These are phyloP conservation scores for Eurystomus glaucurus DNA, from an alignment of 2,797 vertebrate species.

Conservation along the genomic window DNA sequence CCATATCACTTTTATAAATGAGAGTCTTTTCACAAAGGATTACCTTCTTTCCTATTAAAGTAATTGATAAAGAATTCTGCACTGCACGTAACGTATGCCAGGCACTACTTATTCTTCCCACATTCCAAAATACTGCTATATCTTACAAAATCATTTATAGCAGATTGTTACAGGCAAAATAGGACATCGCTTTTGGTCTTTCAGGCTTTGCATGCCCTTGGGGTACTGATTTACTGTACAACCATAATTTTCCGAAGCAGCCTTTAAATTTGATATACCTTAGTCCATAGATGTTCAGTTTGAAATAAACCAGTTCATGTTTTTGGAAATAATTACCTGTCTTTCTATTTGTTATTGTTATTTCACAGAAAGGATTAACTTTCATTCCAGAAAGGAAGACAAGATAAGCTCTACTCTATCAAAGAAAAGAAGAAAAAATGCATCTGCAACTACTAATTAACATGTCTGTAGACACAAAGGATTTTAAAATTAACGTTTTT, in stretches of 20 bases:
- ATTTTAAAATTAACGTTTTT: conserved; percentile 42
- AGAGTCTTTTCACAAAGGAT: conserved; percentile 38
- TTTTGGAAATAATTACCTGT: conserved; percentile 69
- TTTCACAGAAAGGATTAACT: conserved; percentile 65
- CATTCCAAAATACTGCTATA: background rate
- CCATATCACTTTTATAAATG: conserved; percentile 37
- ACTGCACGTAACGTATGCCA: background rate
- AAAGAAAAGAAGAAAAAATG: conserved; percentile 15
- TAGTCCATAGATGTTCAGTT: background rate
- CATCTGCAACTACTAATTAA: conserved; percentile 46
- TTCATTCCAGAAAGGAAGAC: conserved; percentile 56
- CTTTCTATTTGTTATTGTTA: conserved; percentile 67
- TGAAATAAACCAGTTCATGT: conserved; percentile 30
- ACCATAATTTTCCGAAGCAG: background rate
- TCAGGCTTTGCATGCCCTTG: background rate
- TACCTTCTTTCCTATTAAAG: conserved; percentile 13
- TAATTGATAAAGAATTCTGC: conserved; percentile 7
- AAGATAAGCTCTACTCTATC: conserved; percentile 40
- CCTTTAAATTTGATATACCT: conserved; percentile 8
- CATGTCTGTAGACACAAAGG: conserved; percentile 33
- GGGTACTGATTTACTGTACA: background rate
- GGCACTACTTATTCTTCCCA: conserved; percentile 13
- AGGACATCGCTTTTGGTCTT: background rate
- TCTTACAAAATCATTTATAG: background rate
- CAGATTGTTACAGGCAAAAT: conserved; percentile 20